Conservation (phyloP, 2,113 vertebrate genomes). For the Thamnophis sirtalis region DNA sequence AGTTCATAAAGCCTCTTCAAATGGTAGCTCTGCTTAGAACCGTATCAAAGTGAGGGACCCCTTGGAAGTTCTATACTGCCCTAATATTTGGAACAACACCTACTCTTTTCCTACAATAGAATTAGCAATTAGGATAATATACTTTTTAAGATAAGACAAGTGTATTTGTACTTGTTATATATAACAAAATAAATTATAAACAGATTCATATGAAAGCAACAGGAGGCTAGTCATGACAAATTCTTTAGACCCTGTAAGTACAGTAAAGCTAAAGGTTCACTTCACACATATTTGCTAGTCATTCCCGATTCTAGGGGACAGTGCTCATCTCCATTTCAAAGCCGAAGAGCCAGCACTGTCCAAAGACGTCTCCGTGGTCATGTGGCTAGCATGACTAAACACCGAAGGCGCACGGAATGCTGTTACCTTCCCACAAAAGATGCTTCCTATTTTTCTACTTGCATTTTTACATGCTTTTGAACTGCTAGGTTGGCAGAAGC, state of each 20-base stretch:
- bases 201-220: not conserved
- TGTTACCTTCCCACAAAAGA: too few relatives aligned
- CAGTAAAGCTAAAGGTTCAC: not conserved
- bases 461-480: too few relatives aligned
- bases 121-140: not conserved
- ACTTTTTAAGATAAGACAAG: not conserved
- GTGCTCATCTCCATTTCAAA: too few relatives aligned
- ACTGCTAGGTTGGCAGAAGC: too few relatives aligned
- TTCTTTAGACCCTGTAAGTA: not conserved
- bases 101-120: not conserved
- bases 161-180: not conserved
- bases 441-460: too few relatives aligned
- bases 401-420: too few relatives aligned
- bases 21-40: not conserved
- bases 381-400: too few relatives aligned
- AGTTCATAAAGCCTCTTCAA: not conserved
- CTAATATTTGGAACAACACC: not conserved
- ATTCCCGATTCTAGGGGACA: too few relatives aligned
- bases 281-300: too few relatives aligned
- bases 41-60: not conserved
- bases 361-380: too few relatives aligned
- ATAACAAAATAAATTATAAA: not conserved
- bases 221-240: not conserved
- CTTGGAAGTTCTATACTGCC: not conserved
- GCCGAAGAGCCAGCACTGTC: too few relatives aligned